Percentiles rank a stretch among this genome's conserved stretches.
Evolutionary conservation across 2,888 invertebrate species (phyloP).

Genomic region (Eupsilia transversa): DNA sequence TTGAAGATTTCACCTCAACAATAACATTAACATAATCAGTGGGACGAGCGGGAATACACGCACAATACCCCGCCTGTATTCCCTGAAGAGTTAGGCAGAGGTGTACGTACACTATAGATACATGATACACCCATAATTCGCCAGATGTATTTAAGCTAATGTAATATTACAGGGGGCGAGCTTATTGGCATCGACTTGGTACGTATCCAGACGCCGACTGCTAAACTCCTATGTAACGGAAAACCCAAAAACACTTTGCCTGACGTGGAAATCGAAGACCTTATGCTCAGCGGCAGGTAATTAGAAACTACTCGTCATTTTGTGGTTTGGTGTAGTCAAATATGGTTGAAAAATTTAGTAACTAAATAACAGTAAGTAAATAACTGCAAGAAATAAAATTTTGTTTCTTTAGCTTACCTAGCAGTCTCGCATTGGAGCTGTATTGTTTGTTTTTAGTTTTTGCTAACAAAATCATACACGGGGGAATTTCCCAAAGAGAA

Average conservation of each 20-base stretch:
- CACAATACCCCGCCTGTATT: neutral
- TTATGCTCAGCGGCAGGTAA: neutral
- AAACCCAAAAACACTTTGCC: neutral
- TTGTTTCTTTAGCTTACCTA: no score
- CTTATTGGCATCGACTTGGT: neutral
- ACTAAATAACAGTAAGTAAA: no score
- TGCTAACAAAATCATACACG: no score
- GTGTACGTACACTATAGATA: no score
- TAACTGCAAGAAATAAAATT: no score
- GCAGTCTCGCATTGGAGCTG: no score
- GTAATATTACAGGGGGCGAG: neutral
- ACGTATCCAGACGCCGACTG: neutral
- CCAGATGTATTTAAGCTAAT: neutral
- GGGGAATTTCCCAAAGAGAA: no score
- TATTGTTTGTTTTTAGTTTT: no score
- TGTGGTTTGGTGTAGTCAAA: no score
- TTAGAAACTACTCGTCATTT: neutral
- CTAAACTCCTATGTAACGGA: neutral
- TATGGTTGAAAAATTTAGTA: no score
- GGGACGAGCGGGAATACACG: no score
- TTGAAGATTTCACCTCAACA: neutral
- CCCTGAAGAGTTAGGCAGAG: neutral
- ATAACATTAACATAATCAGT: no score
- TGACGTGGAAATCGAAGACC: neutral
- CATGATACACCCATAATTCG: neutral